Conservation (phyloP, 2,113 vertebrate genomes). For the Myotis davidii region DNA sequence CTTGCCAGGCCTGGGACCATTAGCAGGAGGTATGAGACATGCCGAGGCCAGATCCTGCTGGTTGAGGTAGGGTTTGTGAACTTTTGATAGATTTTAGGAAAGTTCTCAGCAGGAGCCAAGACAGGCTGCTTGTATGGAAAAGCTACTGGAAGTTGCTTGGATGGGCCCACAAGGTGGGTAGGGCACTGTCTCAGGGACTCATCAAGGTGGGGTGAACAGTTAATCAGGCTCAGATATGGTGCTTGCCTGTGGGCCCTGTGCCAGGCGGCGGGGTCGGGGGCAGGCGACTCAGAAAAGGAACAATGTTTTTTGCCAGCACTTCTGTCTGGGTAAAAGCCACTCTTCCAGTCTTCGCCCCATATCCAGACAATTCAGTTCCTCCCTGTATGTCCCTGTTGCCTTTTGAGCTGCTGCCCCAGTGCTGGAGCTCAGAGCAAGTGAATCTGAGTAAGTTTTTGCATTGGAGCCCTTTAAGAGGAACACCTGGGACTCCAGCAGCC, state of each 20-base stretch:
- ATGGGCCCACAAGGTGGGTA: neutral
- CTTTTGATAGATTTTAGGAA: neutral
- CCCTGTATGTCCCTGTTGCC: neutral
- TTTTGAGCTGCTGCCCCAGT: neutral
- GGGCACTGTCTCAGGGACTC: neutral
- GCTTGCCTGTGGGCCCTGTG: neutral
- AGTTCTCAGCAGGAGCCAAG: neutral
- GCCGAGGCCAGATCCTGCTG: neutral
- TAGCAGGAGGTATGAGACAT: neutral
- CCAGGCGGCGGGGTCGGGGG: neutral
- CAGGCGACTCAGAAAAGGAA: neutral
- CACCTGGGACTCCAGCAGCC: neutral
- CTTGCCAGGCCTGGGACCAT: neutral
- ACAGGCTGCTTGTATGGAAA: neutral
- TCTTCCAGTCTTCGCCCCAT: neutral
- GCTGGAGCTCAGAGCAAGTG: neutral
- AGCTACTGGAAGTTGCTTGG: neutral
- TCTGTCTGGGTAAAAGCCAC: neutral
- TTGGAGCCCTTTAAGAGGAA: neutral
- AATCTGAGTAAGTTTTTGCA: neutral
- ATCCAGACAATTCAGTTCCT: neutral
- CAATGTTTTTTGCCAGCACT: neutral
- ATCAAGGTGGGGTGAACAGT: neutral
- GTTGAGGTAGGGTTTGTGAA: neutral
- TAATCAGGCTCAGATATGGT: neutral